phyloP scores from a whole-genome alignment of 2,888 invertebrate genomes.

The Artemia sinica region DNA sequence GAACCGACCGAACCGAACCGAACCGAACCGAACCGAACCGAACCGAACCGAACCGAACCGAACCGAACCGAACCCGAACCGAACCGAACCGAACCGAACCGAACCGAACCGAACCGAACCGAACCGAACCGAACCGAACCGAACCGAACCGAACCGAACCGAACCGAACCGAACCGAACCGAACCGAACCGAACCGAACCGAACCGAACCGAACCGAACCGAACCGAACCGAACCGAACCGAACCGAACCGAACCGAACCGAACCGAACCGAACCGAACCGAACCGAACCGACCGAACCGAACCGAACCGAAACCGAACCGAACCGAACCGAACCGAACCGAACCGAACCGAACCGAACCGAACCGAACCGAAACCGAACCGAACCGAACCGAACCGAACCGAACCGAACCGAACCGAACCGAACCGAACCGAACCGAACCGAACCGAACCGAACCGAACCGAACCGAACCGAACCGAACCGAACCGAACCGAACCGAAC shows the following conservation, averaged over 20 bases:
- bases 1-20: slow-evolving; percentile 22
- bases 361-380: too few relatives aligned
- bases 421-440: too few relatives aligned
- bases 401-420: too few relatives aligned
- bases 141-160: slow-evolving; percentile 23
- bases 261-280: slow-evolving; percentile 4
- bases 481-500: slow-evolving; percentile 23
- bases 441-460: too few relatives aligned
- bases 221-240: slow-evolving; percentile 22
- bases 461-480: slow-evolving; percentile 22
- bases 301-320: too few relatives aligned
- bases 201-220: slow-evolving; percentile 23
- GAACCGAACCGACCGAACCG: too few relatives aligned
- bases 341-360: too few relatives aligned
- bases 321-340: too few relatives aligned
- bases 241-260: slow-evolving; percentile 22
- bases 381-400: too few relatives aligned
- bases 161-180: slow-evolving; percentile 16
- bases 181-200: slow-evolving; percentile 23
- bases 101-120: slow-evolving; percentile 22
- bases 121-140: slow-evolving; percentile 20
- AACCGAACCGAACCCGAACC: too few relatives aligned
- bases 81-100: slow-evolving; percentile 22
- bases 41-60: slow-evolving; percentile 22
- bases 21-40: slow-evolving; percentile 22